Evolutionary conservation across 2,888 invertebrate genomes (phyloP).

Genomic region (Steinernema carpocapsae): DNA sequence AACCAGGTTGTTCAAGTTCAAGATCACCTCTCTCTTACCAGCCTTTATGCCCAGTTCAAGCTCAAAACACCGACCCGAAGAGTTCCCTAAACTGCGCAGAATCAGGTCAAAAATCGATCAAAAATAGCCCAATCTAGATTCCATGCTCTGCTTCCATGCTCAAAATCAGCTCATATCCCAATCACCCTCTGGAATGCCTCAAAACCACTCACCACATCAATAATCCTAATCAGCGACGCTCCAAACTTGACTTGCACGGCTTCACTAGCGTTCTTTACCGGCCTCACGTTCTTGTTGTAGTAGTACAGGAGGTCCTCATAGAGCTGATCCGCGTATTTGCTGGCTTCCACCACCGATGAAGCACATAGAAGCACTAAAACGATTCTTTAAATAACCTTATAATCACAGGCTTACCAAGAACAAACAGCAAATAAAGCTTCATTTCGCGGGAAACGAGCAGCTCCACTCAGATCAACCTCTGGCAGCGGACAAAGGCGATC

Average conservation of each 20-base stretch:
- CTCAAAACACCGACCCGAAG: no score
- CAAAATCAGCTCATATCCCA: no score
- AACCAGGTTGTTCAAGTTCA: no score
- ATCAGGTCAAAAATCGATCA: no score
- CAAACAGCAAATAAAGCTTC: neutral
- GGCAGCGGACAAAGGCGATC: conserved; percentile 25
- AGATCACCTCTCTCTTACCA: no score
- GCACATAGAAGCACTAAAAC: neutral
- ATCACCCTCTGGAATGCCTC: no score
- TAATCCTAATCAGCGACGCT: conserved; percentile 66
- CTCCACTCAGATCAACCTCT: neutral
- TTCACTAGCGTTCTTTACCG: conserved; percentile 66
- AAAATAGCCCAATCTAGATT: no score
- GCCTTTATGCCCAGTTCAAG: no score
- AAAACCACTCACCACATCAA: conserved; percentile 64
- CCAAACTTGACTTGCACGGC: conserved; percentile 67
- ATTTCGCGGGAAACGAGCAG: neutral
- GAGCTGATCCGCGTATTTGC: conserved; percentile 61
- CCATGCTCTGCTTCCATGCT: no score
- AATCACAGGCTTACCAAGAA: no score
- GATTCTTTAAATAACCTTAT: neutral
- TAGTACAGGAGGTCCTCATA: conserved; percentile 69
- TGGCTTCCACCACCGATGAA: conserved; percentile 36
- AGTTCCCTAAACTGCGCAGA: no score
- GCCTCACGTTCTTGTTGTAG: conserved; percentile 66